Percentiles rank a stretch among this genome's conserved stretches.
phyloP scores from a whole-genome alignment of 2,797 vertebrate species.

The Cossypha dichroa region DNA sequence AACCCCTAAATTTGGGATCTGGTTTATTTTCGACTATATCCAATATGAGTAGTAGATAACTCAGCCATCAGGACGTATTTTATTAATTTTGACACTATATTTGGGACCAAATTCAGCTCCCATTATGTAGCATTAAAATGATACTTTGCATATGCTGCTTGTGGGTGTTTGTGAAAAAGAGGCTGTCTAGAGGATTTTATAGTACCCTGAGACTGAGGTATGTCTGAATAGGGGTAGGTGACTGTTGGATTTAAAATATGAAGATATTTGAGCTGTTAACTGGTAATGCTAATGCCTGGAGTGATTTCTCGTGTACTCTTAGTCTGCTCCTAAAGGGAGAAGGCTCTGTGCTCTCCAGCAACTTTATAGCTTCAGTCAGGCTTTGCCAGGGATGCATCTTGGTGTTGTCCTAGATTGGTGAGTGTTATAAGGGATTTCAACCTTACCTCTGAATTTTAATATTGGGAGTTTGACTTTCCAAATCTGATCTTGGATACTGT shows the following conservation, averaged over 20 bases:
- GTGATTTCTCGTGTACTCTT: not conserved
- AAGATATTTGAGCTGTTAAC: not conserved
- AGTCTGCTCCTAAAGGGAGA: not conserved
- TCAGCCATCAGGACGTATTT: not conserved
- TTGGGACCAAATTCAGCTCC: not conserved
- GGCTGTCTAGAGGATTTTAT: not conserved
- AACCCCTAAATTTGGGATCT: rapidly evolving
- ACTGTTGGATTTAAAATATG: not conserved
- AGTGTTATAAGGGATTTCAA: not conserved
- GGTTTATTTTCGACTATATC: not conserved
- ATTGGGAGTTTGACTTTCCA: not conserved
- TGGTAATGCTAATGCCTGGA: not conserved
- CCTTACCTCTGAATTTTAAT: not conserved
- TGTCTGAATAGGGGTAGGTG: not conserved
- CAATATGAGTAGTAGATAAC: not conserved
- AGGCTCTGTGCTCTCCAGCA: not conserved
- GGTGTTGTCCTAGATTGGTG: not conserved
- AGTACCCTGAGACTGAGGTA: not conserved
- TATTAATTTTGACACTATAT: not conserved
- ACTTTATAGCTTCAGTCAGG: not conserved
- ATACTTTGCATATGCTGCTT: not conserved
- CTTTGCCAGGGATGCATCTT: not conserved
- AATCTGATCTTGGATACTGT: not conserved
- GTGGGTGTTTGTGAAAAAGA: not conserved
- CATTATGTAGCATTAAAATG: not conserved